Evolutionary conservation across 2,797 vertebrate species (phyloP).

Genomic region (Phylloscopus collybita): DNA sequence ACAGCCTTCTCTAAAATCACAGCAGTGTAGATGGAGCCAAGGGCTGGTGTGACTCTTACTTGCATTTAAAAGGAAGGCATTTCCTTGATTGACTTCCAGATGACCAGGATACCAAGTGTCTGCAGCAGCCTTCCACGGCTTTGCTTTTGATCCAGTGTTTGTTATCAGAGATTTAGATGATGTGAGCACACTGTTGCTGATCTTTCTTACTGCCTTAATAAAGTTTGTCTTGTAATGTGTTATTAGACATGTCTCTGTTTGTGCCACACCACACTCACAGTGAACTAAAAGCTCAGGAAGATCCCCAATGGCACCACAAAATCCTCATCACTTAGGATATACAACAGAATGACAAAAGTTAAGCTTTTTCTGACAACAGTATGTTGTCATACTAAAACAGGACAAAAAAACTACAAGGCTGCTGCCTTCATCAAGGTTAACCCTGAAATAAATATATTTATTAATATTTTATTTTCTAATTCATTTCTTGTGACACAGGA

Average conservation of each 20-base stretch:
- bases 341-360: background rate
- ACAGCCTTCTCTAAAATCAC: background rate
- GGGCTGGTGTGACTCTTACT: too few species aligned
- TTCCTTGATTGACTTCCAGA: background rate
- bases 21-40: background rate
- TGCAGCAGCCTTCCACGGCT: fast-evolving
- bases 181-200: background rate
- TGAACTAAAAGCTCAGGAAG: background rate
- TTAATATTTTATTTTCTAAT: conserved; percentile 32
- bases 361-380: background rate
- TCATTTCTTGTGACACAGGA: background rate
- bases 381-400: background rate
- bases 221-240: background rate
- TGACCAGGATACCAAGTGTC: background rate
- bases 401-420: background rate
- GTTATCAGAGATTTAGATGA: background rate
- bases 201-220: background rate
- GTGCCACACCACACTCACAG: background rate
- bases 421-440: background rate
- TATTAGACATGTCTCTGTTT: background rate
- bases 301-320: background rate
- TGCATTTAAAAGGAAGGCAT: background rate
- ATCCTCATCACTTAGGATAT: background rate
- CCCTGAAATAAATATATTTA: background rate
- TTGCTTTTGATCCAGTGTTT: background rate